A percentile compares a stretch with the other conserved stretches of the same genome.
These are phyloP conservation scores for Diprion similis DNA, from an alignment of 1,140 invertebrate genomes.

Conservation along the genomic window DNA sequence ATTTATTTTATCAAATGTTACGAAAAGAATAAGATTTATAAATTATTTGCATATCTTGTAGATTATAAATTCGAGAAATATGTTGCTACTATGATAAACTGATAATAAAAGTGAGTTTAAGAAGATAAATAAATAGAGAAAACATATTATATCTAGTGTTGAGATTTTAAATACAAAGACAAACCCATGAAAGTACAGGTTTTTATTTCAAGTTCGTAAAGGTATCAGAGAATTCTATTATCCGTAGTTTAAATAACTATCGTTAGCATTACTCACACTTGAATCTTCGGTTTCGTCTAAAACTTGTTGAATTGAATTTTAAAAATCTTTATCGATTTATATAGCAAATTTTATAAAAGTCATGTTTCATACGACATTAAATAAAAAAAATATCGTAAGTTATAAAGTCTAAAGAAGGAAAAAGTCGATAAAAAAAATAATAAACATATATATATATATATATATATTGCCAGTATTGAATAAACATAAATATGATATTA, in stretches of 20 bases:
- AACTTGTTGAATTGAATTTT: neutral
- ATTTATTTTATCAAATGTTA: neutral
- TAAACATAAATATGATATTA: neutral
- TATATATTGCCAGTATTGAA: neutral
- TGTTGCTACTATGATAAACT: neutral
- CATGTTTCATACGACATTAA: neutral
- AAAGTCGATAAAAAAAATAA: neutral
- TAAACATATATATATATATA: neutral
- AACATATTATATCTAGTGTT: constrained; percentile 47
- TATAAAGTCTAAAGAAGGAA: neutral
- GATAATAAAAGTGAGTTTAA: neutral
- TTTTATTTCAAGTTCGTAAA: constrained; percentile 33
- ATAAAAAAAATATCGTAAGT: neutral
- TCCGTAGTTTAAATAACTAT: constrained; percentile 25
- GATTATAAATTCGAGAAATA: neutral
- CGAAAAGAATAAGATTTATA: neutral
- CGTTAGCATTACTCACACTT: neutral
- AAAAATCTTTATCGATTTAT: neutral
- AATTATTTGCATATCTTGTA: neutral
- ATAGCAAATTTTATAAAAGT: constrained; percentile 1
- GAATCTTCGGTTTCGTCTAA: neutral
- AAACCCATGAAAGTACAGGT: constrained; percentile 61
- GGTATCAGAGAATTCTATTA: constrained; percentile 20
- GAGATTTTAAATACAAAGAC: constrained; percentile 53
- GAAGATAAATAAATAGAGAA: neutral